phyloP scores from a whole-genome alignment of 2,113 vertebrate species.

The Psammodynastes pulverulentus region DNA sequence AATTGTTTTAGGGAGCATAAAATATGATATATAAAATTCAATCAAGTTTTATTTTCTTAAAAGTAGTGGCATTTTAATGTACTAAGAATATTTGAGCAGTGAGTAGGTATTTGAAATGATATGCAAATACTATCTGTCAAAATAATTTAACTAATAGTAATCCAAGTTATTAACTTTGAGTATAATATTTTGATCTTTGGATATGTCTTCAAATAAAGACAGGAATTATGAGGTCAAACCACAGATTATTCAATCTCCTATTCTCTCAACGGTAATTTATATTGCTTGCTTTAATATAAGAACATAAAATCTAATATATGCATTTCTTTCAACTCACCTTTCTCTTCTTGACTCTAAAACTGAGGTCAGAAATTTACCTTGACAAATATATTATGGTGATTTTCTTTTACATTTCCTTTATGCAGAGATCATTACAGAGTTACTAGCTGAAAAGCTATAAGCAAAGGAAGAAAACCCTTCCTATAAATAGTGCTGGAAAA shows the following conservation, averaged over 20 bases:
- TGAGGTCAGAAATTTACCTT: not conserved
- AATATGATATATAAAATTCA: not conserved
- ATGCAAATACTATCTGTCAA: not conserved
- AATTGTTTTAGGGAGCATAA: not conserved
- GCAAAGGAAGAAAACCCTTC: constrained; percentile 55
- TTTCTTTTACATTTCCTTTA: not conserved
- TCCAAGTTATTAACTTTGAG: not conserved
- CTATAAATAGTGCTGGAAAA: constrained; percentile 63
- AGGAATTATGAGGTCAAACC: not conserved
- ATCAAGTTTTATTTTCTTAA: not conserved
- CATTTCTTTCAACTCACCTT: not conserved
- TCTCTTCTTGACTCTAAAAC: not conserved
- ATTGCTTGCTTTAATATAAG: not conserved
- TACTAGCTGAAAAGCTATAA: constrained; percentile 38
- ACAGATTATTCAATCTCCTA: not conserved
- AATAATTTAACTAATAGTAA: not conserved
- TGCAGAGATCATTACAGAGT: constrained; percentile 16
- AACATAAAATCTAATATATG: not conserved
- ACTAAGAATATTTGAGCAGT: not conserved
- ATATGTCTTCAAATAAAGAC: not conserved
- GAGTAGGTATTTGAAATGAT: not conserved
- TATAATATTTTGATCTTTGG: not conserved
- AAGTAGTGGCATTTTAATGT: not conserved
- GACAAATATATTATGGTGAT: not conserved
- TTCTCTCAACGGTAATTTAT: not conserved